Conservation (phyloP, 2,888 invertebrate species). For the Apamea sordens region DNA sequence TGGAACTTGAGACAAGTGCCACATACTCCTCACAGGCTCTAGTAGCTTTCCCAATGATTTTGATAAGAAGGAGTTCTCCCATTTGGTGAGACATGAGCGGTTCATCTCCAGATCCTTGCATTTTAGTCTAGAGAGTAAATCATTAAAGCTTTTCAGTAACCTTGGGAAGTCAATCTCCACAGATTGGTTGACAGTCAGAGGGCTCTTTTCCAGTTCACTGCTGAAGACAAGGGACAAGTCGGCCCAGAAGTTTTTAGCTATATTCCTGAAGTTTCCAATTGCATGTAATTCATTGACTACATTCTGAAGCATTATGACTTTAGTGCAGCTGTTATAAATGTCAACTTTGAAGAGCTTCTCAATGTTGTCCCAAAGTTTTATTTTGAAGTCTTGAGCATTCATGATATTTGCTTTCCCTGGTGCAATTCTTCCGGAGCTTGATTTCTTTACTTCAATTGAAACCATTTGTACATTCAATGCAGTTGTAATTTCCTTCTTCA, state of each 20-base stretch:
- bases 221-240: conserved; percentile 85
- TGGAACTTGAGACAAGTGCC: conserved; percentile 92
- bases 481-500: conserved; percentile 87
- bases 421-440: conserved; percentile 82
- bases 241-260: conserved; percentile 91
- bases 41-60: conserved; percentile 95
- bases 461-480: conserved; percentile 89
- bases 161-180: conserved; percentile 97
- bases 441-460: conserved; percentile 84
- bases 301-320: conserved; percentile 91
- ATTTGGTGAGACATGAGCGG: conserved; percentile 91
- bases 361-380: conserved; percentile 96
- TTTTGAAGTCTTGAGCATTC: conserved; percentile 89
- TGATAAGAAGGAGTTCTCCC: conserved; percentile 96
- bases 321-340: conserved; percentile 93
- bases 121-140: conserved; percentile 93
- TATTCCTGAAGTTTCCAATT: conserved; percentile 87
- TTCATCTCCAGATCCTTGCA: conserved; percentile 90
- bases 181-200: conserved; percentile 93
- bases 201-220: conserved; percentile 89
- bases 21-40: conserved; percentile 96
- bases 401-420: conserved; percentile 89
- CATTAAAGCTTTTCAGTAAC: conserved; percentile 94
- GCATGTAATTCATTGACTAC: conserved; percentile 87
- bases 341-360: conserved; percentile 95